Evolutionary conservation across 1,140 invertebrate species (phyloP), one percentile per base, ranked within the genome.

Genomic region (Neodiprion pinetum): DNA sequence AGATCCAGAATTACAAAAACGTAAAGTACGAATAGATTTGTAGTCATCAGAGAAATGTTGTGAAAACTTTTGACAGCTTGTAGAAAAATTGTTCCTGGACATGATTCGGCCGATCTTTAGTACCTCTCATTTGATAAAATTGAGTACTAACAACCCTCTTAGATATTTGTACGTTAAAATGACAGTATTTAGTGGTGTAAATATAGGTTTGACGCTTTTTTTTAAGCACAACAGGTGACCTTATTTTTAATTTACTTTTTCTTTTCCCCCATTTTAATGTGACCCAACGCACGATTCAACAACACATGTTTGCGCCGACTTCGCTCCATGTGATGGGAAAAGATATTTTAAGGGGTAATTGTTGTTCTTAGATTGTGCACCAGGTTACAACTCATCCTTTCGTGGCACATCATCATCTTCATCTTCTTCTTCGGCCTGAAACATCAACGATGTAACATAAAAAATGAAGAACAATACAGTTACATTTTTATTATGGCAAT

Each of bases 341-440:
- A 69, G 21, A 23, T 14, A n/a, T 47, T 7, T 69, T 69, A 14
- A 69, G 21, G 68, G 68, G 14, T 12, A 49, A 72, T 48, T 23
- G 40, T 12, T 72, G 14, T 72, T 48, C 40, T 48, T 72, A 11
- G 17, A 47, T 48, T 47, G 17, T 28, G 28, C 23, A 28, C 65
- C 70, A 23, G 50, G 85, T 91, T 93, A 94, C 84, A 94, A 85
- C 85, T 93, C 93, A 78, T 94, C 92, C 84, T 92, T 94, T 80
- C 88, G 89, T 82, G 91, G 91, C 77, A 89, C 85, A 80, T 92
- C 92, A 76, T 93, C 92, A 77, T 93, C 92, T 83, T 93, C 92
- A 71, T 90, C 90, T 80, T 91, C 91, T 81, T 93, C 91, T 77
- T 90, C 89, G 73, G 85, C 85, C 90, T 91, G 71, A 53, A 84